Evolutionary conservation across 1,140 invertebrate genomes (phyloP).

Genomic region (Papilio aristodemus): DNA sequence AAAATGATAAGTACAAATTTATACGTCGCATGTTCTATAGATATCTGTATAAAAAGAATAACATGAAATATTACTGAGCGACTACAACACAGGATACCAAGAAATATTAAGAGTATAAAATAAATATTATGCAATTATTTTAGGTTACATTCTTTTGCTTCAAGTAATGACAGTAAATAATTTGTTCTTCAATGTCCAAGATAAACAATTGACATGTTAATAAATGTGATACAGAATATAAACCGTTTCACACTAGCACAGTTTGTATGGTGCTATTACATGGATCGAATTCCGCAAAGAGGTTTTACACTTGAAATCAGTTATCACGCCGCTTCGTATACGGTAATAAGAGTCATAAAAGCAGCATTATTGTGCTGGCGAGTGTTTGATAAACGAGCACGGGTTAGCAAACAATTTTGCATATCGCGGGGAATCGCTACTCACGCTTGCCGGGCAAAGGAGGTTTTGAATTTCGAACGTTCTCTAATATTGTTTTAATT

Average conservation of each 20-base stretch:
- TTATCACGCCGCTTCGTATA: conserved; percentile 7
- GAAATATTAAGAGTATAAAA: not conserved
- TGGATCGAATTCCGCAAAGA: conserved; percentile 23
- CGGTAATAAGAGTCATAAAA: conserved; percentile 34
- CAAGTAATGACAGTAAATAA: not conserved
- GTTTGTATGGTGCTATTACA: conserved; percentile 21
- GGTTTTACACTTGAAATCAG: conserved; percentile 11
- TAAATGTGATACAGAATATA: conserved; percentile 22
- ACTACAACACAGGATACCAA: not conserved
- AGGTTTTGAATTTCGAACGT: conserved; percentile 21
- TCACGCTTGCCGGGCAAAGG: conserved; percentile 26
- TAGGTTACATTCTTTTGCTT: not conserved
- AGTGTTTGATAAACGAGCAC: conserved; percentile 31
- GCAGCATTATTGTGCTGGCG: conserved; percentile 24
- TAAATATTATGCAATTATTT: not conserved
- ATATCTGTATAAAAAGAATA: not conserved
- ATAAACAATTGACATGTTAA: conserved; percentile 24
- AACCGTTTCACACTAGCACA: conserved; percentile 20
- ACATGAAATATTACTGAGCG: not conserved
- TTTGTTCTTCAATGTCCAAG: not conserved
- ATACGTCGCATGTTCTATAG: not conserved
- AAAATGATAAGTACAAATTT: conserved; percentile 1
- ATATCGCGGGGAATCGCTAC: conserved; percentile 29
- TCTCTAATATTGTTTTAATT: not conserved
- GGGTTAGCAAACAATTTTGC: conserved; percentile 35